phyloP scores from a whole-genome alignment of 2,797 vertebrate genomes.

The Bradypodion ventrale region DNA sequence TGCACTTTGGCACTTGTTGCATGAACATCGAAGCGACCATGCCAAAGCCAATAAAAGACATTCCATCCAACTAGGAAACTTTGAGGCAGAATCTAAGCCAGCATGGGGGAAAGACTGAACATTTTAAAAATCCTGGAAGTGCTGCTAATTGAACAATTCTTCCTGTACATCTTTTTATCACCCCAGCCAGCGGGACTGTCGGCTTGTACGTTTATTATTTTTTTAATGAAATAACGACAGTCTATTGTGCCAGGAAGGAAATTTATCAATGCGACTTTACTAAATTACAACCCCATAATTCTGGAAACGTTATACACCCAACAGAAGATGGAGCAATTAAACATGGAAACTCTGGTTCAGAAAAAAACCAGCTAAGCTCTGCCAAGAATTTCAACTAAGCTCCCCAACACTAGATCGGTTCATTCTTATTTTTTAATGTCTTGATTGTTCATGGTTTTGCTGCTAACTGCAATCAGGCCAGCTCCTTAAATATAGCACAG shows the following conservation, averaged over 20 bases:
- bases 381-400: slow-evolving; percentile 7
- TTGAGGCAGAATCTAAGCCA: not conserved
- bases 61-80: slow-evolving; percentile 45
- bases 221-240: not conserved
- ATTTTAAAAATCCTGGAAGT: slow-evolving; percentile 1
- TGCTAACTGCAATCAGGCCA: slow-evolving; percentile 41
- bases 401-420: not conserved
- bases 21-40: slow-evolving; percentile 37
- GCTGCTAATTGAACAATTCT: not conserved
- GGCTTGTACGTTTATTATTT: not conserved
- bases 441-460: not conserved
- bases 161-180: not conserved
- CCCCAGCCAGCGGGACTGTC: not conserved
- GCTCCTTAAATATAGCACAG: not conserved
- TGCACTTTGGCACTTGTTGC: slow-evolving; percentile 47
- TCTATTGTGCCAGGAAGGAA: slow-evolving; percentile 10
- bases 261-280: not conserved
- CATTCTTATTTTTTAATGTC: not conserved
- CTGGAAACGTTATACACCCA: not conserved
- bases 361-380: not conserved
- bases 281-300: slow-evolving; percentile 1
- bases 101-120: too few species aligned
- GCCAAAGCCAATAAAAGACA: slow-evolving; percentile 30
- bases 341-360: slow-evolving; percentile 17
- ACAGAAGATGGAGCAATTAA: slow-evolving; percentile 33